phyloP scores from a whole-genome alignment of 2,113 vertebrate genomes.

The Cephalopterus ornatus region DNA sequence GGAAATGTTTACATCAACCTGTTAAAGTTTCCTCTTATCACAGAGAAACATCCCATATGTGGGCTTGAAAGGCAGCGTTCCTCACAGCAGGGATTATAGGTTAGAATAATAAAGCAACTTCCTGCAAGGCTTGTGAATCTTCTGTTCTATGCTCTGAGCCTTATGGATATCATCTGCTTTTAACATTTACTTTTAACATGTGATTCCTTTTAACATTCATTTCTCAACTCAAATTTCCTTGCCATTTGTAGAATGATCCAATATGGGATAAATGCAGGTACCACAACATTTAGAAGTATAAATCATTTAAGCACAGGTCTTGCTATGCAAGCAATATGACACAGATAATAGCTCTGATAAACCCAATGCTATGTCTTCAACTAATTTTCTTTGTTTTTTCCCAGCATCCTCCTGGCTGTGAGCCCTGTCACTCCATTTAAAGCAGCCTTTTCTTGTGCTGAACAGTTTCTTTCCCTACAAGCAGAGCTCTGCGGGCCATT shows the following conservation, averaged over 20 bases:
- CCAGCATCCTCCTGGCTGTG: neutral
- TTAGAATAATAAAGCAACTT: slow-evolving; percentile 49
- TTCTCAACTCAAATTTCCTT: neutral
- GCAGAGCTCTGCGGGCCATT: neutral
- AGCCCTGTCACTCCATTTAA: neutral
- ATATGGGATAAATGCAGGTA: neutral
- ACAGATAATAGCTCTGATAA: neutral
- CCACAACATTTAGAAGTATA: neutral
- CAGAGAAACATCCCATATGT: slow-evolving; percentile 22
- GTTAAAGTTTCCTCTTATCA: slow-evolving; percentile 38
- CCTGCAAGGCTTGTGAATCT: slow-evolving; percentile 31
- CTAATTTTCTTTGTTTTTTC: neutral
- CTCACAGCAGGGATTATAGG: slow-evolving; percentile 23
- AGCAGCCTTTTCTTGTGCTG: neutral
- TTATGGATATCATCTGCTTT: slow-evolving; percentile 28
- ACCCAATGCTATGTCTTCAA: neutral
- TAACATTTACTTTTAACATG: slow-evolving; percentile 18
- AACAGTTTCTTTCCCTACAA: neutral
- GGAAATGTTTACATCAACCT: neutral
- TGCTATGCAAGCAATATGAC: neutral
- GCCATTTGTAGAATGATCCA: neutral
- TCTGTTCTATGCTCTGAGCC: neutral
- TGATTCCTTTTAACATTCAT: neutral
- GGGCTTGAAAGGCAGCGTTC: neutral
- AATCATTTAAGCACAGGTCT: neutral